phyloP scores from a whole-genome alignment of 2,888 invertebrate genomes.

The Pandemis cinnamomeana region DNA sequence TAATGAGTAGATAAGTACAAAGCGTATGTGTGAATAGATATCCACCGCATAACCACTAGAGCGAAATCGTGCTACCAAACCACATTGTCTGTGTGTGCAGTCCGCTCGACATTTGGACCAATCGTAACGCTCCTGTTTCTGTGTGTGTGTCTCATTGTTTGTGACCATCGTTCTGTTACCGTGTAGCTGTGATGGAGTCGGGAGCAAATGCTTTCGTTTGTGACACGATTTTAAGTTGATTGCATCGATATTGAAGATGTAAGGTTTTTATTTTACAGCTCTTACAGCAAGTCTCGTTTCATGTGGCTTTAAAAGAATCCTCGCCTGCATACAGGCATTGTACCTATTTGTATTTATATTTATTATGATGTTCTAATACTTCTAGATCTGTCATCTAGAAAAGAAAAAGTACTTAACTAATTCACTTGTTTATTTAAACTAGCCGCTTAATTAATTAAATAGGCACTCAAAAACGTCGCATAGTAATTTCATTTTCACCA shows the following conservation, averaged over 20 bases:
- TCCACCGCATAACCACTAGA: constrained; percentile 67
- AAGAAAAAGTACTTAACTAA: not conserved
- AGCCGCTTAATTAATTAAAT: constrained; percentile 23
- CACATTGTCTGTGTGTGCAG: constrained; percentile 60
- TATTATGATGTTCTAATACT: too few species aligned
- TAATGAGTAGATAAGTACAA: constrained; percentile 9
- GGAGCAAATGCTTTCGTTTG: constrained; percentile 15
- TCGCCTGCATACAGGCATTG: too few species aligned
- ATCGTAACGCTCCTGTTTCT: constrained; percentile 48
- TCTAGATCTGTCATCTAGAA: not conserved
- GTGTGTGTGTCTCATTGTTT: constrained; percentile 64
- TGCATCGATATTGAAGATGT: constrained; percentile 3
- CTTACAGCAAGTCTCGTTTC: not conserved
- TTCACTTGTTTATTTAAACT: not conserved
- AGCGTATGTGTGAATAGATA: constrained; percentile 57
- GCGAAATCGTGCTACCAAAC: constrained; percentile 68
- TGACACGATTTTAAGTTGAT: constrained; percentile 15
- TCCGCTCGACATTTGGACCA: constrained; percentile 65
- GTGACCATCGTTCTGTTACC: constrained; percentile 45
- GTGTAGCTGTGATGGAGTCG: constrained; percentile 14
- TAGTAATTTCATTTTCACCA: constrained; percentile 29
- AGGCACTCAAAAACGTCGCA: constrained; percentile 10
- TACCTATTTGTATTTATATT: too few species aligned
- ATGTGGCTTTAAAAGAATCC: not conserved
- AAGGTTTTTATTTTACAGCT: not conserved